Base-by-base conservation (phyloP, 2,113 vertebrate genomes). In the Dipodomys spectabilis region DNA sequence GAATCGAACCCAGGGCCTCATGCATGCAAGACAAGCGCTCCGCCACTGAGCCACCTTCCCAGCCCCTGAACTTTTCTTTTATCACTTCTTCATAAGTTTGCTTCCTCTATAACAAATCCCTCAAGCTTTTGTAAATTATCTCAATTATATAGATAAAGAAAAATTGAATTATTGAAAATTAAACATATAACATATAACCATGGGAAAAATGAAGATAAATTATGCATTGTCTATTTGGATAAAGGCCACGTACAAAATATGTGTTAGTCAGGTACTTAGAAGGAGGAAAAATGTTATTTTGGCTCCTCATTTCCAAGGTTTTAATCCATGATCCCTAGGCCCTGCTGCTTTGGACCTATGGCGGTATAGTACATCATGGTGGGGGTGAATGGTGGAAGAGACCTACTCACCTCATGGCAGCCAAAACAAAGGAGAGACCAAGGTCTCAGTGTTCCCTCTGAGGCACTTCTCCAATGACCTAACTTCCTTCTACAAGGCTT, bases 151-250 rank as follows among this genome's bases (percentile, higher is more conserved):
- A 57, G n/a, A n/a, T n/a, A n/a, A 81, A 90, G 25, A 28, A 16
- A 28, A 95, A n/a, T 45, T 92, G 57, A 95, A 91, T 44, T 83
- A 65, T 62, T 91, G 16, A 86, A 67, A 81, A 44, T 19, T 12
- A 72, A 86, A 22, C 57, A 45, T 10, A 32, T 75, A 49, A 68
- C 39, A 39, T 69, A 67, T 84, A 75, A 74, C 11, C 35, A 69
- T 69, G 25, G 64, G 93, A 88, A n/a, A n/a, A 81, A 88, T 86
- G 87, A 94, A 79, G 20, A 64, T 57, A 62, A 0, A 65, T 12
- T 82, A 27, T 88, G 32, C 25, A 86, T 65, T 62, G 28, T 77
- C 92, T 79, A 80, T 92, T 84, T 95, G 30, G 8, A 86, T 35
- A 67, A n/a, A 94, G 57, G 30, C 30, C 65, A 12, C 20, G 20